Conservation (phyloP, 1,140 invertebrate genomes). For the Himalopsyche phryganea region DNA sequence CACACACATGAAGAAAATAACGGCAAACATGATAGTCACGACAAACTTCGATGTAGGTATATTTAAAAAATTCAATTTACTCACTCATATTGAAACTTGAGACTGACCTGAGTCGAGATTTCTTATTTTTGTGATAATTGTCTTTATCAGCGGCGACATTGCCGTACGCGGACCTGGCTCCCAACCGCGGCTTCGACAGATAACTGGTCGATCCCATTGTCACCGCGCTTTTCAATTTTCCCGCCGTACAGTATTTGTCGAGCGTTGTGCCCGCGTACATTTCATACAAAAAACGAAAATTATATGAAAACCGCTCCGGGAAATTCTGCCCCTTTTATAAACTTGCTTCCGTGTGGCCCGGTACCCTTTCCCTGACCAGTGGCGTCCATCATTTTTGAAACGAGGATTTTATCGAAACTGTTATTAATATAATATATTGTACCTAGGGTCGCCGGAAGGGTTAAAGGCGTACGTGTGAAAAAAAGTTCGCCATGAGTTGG, state of each 20-base stretch:
- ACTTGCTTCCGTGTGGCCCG: conserved; percentile 21
- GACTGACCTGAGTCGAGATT: conserved; percentile 26
- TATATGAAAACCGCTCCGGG: conserved; percentile 8
- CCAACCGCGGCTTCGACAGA: conserved; percentile 23
- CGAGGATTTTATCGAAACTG: no score
- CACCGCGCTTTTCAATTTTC: conserved; percentile 1
- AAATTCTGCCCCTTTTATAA: conserved; percentile 28
- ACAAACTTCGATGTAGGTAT: no score
- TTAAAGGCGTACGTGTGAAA: no score
- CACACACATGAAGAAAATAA: no score
- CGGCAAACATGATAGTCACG: no score
- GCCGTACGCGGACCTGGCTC: conserved; percentile 10
- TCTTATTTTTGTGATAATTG: conserved; percentile 28
- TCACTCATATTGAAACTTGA: no score
- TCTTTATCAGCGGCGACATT: conserved; percentile 23
- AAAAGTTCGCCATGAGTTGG: no score
- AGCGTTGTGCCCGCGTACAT: conserved; percentile 27
- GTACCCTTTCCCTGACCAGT: no score
- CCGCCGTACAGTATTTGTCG: conserved; percentile 22
- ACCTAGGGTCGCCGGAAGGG: no score
- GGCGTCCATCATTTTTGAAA: no score
- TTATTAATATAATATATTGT: no score
- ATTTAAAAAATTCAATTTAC: no score
- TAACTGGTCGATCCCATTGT: conserved; percentile 29
- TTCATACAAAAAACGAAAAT: conserved; percentile 7